Percentiles rank a stretch among this genome's conserved stretches.
Evolutionary conservation across 2,113 vertebrate species (phyloP).

Genomic region (Mormoops blainvillei): DNA sequence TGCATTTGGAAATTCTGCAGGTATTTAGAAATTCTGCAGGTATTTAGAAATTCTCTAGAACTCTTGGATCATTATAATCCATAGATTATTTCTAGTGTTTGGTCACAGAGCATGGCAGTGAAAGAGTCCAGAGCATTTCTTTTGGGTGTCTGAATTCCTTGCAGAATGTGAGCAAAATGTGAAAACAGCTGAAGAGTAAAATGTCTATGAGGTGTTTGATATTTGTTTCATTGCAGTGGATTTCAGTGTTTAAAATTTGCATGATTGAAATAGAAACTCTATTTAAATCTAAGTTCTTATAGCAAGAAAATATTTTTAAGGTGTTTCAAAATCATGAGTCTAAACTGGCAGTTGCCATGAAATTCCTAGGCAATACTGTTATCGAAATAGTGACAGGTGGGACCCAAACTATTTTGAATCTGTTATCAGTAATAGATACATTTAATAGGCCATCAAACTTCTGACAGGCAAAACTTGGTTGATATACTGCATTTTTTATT

Average conservation of each 20-base stretch:
- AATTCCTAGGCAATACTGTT: neutral
- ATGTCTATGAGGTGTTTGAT: slow-evolving; percentile 11
- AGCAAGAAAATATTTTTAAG: slow-evolving; percentile 35
- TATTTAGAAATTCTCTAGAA: slow-evolving; percentile 35
- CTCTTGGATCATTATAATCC: slow-evolving; percentile 22
- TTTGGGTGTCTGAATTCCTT: slow-evolving; percentile 41
- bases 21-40: neutral
- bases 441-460: slow-evolving; percentile 15
- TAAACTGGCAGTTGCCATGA: neutral
- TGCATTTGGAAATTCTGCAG: neutral
- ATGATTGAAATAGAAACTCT: slow-evolving; percentile 44
- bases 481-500: neutral
- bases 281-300: slow-evolving; percentile 22
- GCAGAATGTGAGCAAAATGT: slow-evolving; percentile 39
- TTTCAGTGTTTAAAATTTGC: slow-evolving; percentile 41
- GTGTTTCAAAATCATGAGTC: neutral
- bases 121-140: slow-evolving; percentile 37
- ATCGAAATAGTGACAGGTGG: slow-evolving; percentile 28
- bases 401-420: slow-evolving; percentile 8
- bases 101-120: neutral
- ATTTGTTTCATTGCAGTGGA: slow-evolving; percentile 38
- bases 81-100: neutral
- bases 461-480: neutral
- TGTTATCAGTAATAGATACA: neutral
- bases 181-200: slow-evolving; percentile 22